phyloP scores from a whole-genome alignment of 2,797 vertebrate species.

The Poecilia picta region DNA sequence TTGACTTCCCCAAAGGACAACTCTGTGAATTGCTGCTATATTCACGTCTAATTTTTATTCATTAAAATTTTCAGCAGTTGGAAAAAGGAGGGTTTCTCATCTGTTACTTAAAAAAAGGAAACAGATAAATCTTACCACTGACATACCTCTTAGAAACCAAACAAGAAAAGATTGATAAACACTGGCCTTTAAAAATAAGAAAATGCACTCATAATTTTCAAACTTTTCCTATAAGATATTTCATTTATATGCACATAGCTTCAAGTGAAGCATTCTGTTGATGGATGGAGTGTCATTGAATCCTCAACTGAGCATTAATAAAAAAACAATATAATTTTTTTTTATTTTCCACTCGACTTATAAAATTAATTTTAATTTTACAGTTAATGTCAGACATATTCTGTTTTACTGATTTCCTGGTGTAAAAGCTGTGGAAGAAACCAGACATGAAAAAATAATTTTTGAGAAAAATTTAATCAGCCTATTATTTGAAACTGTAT shows the following conservation, averaged over 20 bases:
- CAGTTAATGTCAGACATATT: not conserved
- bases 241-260: slow-evolving; percentile 3
- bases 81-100: not conserved
- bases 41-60: not conserved
- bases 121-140: slow-evolving; percentile 10
- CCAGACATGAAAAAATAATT: not conserved
- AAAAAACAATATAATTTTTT: not conserved
- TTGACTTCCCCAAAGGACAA: not conserved
- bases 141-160: not conserved
- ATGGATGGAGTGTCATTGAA: slow-evolving; percentile 8
- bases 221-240: slow-evolving; percentile 6
- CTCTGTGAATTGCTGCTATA: not conserved
- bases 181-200: slow-evolving; percentile 36
- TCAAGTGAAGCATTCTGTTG: not conserved
- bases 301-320: not conserved
- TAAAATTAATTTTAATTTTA: slow-evolving; percentile 1
- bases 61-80: not conserved
- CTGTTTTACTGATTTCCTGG: not conserved
- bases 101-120: not conserved
- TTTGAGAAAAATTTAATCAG: not conserved
- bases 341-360: not conserved
- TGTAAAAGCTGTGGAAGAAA: not conserved
- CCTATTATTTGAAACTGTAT: not conserved
- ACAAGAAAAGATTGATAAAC: not conserved
- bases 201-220: slow-evolving; percentile 12